Conservation (phyloP, 2,797 vertebrate species). For the Diplodus puntazzo region DNA sequence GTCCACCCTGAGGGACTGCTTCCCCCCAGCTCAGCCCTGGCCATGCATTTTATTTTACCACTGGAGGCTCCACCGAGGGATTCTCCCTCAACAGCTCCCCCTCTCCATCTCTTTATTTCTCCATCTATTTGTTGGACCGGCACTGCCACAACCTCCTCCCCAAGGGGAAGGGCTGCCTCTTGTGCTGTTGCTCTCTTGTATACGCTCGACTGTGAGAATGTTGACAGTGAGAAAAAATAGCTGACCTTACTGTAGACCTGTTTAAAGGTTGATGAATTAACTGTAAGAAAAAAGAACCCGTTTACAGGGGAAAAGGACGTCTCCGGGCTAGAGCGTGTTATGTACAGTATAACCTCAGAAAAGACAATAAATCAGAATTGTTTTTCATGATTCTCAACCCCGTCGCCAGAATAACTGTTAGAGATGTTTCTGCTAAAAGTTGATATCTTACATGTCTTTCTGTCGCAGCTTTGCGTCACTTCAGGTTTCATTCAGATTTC, state of each 20-base stretch:
- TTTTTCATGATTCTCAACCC: not conserved
- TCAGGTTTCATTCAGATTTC: too few species aligned
- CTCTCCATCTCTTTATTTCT: conserved; percentile 48
- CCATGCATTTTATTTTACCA: conserved; percentile 51
- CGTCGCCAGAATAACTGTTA: too few species aligned
- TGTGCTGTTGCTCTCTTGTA: conserved; percentile 14
- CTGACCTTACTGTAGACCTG: not conserved
- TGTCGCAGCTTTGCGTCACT: too few species aligned
- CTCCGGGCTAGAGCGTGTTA: conserved; percentile 11
- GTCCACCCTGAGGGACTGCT: conserved; percentile 40
- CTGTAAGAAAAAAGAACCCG: conserved; percentile 24
- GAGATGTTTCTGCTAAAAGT: too few species aligned
- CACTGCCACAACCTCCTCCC: conserved; percentile 24
- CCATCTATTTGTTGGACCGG: conserved; percentile 45
- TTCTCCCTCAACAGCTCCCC: conserved; percentile 35
- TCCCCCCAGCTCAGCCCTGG: conserved; percentile 24
- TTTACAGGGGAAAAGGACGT: conserved; percentile 1
- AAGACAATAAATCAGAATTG: conserved; percentile 31
- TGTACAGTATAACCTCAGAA: not conserved
- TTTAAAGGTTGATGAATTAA: conserved; percentile 43
- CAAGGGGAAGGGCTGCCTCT: conserved; percentile 2
- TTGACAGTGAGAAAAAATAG: conserved; percentile 29
- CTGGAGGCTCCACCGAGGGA: conserved; percentile 43
- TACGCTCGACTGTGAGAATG: conserved; percentile 11
- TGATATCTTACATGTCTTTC: too few species aligned